Base-by-base conservation (phyloP, 2,888 invertebrate genomes). In the Habrosyne pyritoides region DNA sequence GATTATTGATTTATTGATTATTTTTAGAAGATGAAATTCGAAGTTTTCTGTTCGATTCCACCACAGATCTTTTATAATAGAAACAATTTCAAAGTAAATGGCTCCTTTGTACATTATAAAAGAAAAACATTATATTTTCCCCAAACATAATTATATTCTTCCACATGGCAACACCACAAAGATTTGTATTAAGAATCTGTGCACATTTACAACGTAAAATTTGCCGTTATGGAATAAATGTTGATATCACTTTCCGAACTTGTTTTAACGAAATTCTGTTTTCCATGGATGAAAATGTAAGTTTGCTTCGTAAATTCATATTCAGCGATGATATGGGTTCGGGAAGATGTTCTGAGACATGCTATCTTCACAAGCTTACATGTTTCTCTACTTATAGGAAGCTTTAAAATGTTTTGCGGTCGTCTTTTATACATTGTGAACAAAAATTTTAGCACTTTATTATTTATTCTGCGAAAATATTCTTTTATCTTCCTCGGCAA, bases 81-180 rank as follows among this genome's bases (percentile, higher is more conserved):
- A n/a, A n/a, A n/a, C n/a, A n/a, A n/a, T n/a, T n/a, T n/a, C n/a
- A n/a, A n/a, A n/a, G n/a, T n/a, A n/a, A n/a, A n/a, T n/a, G n/a
- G n/a, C n/a, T 7, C 42, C 14, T 2, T 42, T 42, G 2, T 42
- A 18, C 2, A 14, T 18, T 24, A n/a, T 8, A 1, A 7, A 42
- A 2, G 14, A 36, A 36, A 5, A 14, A n/a, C 3, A 14, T 6
- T 18, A 42, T n/a, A 42, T 42, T 42, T 42, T 42, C 42, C 42
- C 18, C 6, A 42, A 42, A 42, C 42, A 42, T 42, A 42, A 42
- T 42, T 42, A 42, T 42, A 42, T 42, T 42, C 6, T 42, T 42
- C 42, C 42, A 42, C 42, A 18, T 42, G 42, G 42, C 42, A 42
- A 42, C 42, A 42, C 42, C 42, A 18, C 18, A 42, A 42, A 42